phyloP scores from a whole-genome alignment of 2,797 vertebrate species.

The Syngnathus rostellatus region DNA sequence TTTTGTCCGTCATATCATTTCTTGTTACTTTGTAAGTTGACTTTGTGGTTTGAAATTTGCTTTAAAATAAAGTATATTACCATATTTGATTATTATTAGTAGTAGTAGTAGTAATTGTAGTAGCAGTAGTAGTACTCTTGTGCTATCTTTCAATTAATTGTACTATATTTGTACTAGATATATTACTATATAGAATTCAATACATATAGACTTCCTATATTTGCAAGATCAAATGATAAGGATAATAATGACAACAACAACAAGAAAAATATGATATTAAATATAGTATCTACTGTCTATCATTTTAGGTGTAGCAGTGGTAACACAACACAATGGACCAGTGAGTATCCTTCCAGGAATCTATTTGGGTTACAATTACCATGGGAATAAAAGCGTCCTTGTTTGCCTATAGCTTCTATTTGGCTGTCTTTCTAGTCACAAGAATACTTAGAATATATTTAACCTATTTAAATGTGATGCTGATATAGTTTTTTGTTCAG shows the following conservation, averaged over 20 bases:
- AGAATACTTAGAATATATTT: neutral
- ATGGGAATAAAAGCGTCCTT: neutral
- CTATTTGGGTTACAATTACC: neutral
- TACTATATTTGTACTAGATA: neutral
- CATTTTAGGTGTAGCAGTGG: conserved; percentile 27
- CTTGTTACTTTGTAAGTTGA: neutral
- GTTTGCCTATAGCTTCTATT: neutral
- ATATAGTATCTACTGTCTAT: neutral
- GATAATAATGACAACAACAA: neutral
- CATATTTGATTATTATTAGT: neutral
- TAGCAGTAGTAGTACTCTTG: neutral
- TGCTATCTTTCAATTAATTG: neutral
- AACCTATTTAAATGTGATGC: neutral
- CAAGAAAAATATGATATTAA: neutral
- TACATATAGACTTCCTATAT: neutral
- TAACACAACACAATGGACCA: conserved; percentile 56
- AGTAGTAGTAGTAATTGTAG: neutral
- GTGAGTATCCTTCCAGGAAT: conserved; percentile 54
- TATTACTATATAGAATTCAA: neutral
- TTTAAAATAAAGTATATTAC: neutral
- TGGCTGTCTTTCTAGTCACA: neutral
- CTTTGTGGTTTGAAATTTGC: neutral
- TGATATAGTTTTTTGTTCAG: neutral
- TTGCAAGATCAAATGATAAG: neutral
- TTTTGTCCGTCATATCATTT: neutral